Base-by-base conservation (phyloP, 1,140 invertebrate genomes). In the Zaprionus inermis region DNA sequence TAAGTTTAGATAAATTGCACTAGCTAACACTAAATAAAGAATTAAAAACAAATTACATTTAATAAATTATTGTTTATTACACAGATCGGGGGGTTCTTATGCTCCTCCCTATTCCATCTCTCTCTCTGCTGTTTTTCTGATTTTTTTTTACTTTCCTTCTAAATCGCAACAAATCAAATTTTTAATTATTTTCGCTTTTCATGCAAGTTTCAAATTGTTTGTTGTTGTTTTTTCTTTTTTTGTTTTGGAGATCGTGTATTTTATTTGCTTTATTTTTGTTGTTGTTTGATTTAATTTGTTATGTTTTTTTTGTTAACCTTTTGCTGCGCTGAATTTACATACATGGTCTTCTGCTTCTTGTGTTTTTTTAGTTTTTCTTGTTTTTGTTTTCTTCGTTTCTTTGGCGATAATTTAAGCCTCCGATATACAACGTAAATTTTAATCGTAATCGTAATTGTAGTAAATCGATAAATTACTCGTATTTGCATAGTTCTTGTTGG, bases 401-500 rank as follows among this genome's bases (percentile, higher is more conserved):
- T 92, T 92, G 91, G 91, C 91, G 91, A 86, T 91, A 91, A 90
- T 91, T 92, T 91, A 92, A 92, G 91, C 91, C 91, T 92, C 91
- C 90, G 91, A 92, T 92, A 89, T 89, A 89, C 83, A 86, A 86
- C 76, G 83, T 86, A 83, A 89, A 86, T 86, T 79, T 79, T 68
- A 76, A 65, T 60, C 77, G 61, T 81, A 56, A 65, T 65, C 41
- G 52, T 65, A 65, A 54, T 54, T 64, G 55, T 81, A 67, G 88
- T 85, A 66, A 51, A 74, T 84, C 73, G 76, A 89, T 89, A 86
- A 86, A 83, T 86, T 86, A 49, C 44, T 49, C 18, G 44, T 49
- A 86, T 68, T 72, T 79, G 67, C 61, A 64, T 64, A 64, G 61
- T 66, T 54, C 14, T 57, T 49, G n/a, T 64, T 64, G 61, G 32